phyloP scores from a whole-genome alignment of 1,140 invertebrate genomes.

The Sinonovacula constricta region DNA sequence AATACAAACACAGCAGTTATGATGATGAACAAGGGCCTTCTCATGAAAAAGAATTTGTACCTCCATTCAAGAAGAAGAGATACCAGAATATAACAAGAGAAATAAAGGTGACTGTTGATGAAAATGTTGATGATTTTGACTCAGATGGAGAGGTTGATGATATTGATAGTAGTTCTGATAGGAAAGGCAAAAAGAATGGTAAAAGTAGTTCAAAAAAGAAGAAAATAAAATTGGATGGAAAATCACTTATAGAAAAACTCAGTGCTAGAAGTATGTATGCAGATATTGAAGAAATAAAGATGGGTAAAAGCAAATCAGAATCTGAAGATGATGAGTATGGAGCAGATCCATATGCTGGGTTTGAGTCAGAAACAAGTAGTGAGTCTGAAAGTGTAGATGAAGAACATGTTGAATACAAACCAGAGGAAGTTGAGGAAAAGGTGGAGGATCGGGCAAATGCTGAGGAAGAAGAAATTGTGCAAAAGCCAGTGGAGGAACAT shows the following conservation, averaged over 20 bases:
- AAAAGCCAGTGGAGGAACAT: too few relatives aligned
- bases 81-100: too few relatives aligned
- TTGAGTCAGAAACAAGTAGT: not conserved
- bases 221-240: constrained; percentile 18
- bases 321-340: too few relatives aligned
- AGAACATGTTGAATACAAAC: not conserved
- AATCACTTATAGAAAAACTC: constrained; percentile 30
- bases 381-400: not conserved
- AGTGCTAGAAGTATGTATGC: constrained; percentile 48
- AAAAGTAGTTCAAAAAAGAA: constrained; percentile 11
- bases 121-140: constrained; percentile 5
- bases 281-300: constrained; percentile 41
- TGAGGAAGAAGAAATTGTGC: constrained; percentile 5
- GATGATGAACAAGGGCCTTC: too few relatives aligned
- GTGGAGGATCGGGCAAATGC: not conserved
- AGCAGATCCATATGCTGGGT: not conserved
- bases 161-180: constrained; percentile 7
- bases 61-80: too few relatives aligned
- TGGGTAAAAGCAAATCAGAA: constrained; percentile 16
- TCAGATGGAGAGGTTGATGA: constrained; percentile 24
- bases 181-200: not conserved
- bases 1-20: too few relatives aligned
- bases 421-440: constrained; percentile 9
- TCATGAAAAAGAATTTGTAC: too few relatives aligned
- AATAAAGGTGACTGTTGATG: constrained; percentile 12